Base-by-base conservation (phyloP, 2,888 invertebrate species). In the Pterobdella sp. region DNA sequence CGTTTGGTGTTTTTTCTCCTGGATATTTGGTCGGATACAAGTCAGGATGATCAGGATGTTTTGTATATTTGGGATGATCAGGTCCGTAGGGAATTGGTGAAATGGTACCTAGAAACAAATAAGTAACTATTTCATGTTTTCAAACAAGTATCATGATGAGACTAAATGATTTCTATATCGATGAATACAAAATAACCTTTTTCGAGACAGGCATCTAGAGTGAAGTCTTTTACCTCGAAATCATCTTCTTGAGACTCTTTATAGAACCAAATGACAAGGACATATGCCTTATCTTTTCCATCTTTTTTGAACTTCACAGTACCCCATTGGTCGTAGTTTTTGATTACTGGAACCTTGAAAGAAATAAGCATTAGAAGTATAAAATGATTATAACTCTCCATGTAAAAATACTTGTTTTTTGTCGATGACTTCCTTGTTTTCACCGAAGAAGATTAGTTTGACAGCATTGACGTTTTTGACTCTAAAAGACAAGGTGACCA, bases 161-260 rank as follows among this genome's bases (percentile, higher is more conserved):
- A n/a, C n/a, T n/a, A n/a, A n/a, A n/a, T n/a, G n/a, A n/a, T n/a
- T n/a, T n/a, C n/a, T n/a, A n/a, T n/a, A n/a, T n/a, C n/a, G n/a
- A n/a, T n/a, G n/a, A n/a, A n/a, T n/a, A n/a, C n/a, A n/a, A n/a
- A n/a, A n/a, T n/a, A n/a, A 71, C 71, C 52, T 36, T 56, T 35
- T 18, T 26, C 32, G 26, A 71, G 35, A 60, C 71, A 71, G 18
- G 71, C 71, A 22, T 71, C 60, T 63, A 71, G n/a, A 14, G n/a
- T 35, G 63, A 71, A 71, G 36, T 63, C 71, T 34, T 71, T 63
- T 14, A 71, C 36, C 18, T 71, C 71, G 34, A 71, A 26, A 34
- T 18, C 35, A 3, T 3, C 4, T 7, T 22, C 26, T 26, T 7
- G 26, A 56, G n/a, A 22, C 3, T n/a, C 60, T 56, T 3, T 56